Evolutionary conservation across 1,140 invertebrate genomes (phyloP).

Genomic region (Formica selysi): DNA sequence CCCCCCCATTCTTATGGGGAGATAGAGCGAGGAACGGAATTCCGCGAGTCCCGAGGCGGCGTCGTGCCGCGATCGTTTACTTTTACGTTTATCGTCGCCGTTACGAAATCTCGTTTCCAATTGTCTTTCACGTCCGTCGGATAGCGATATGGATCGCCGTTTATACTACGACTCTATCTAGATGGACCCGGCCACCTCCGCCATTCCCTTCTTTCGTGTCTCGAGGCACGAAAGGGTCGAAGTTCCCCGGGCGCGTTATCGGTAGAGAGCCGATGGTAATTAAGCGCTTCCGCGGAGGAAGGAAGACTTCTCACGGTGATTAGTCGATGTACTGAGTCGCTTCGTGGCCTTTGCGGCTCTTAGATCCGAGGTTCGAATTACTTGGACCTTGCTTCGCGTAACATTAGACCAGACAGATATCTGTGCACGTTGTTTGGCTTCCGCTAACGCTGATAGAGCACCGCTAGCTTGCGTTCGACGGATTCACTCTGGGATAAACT

Average conservation of each 20-base stretch:
- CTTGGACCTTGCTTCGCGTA: constrained; percentile 28
- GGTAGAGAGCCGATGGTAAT: constrained; percentile 64
- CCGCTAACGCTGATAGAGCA: constrained; percentile 71
- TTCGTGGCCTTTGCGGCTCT: not conserved
- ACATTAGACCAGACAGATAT: constrained; percentile 7
- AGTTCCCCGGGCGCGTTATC: constrained; percentile 46
- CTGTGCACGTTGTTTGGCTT: constrained; percentile 55
- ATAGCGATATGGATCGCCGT: constrained; percentile 68
- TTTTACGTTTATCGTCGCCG: constrained; percentile 72
- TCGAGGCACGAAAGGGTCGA: constrained; percentile 7
- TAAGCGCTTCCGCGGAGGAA: constrained; percentile 48
- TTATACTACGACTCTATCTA: constrained; percentile 65
- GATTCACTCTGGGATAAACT: constrained; percentile 21
- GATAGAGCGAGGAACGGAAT: constrained; percentile 8
- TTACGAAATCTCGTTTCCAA: constrained; percentile 74
- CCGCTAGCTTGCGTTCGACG: not conserved
- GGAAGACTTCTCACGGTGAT: constrained; percentile 48
- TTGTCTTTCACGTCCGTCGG: constrained; percentile 65
- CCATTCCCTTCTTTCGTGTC: not conserved
- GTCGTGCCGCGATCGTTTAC: constrained; percentile 65
- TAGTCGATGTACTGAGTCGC: constrained; percentile 27
- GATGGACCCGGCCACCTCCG: constrained; percentile 53
- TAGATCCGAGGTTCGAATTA: constrained; percentile 54
- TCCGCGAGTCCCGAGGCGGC: constrained; percentile 58
- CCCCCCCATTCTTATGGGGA: too few species aligned